phyloP scores from a whole-genome alignment of 2,888 invertebrate species.

The Ophion obscuratus region DNA sequence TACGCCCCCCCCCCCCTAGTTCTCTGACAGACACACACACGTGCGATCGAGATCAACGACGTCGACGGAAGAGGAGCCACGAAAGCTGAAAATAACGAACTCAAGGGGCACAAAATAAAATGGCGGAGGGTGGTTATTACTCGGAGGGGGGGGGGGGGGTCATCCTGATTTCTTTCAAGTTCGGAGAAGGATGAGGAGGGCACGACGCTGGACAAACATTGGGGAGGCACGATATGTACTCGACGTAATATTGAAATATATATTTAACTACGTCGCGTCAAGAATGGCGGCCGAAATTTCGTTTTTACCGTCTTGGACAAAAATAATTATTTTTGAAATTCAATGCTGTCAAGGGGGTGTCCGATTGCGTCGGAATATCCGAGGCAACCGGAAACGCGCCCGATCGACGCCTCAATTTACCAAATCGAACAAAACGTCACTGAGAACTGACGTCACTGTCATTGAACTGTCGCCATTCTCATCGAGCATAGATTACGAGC shows the following conservation, averaged over 20 bases:
- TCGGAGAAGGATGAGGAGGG: slow-evolving; percentile 21
- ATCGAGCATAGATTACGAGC: slow-evolving; percentile 31
- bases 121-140: neutral
- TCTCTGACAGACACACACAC: neutral
- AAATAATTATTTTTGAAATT: neutral
- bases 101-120: slow-evolving; percentile 41
- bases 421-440: neutral
- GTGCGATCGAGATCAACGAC: slow-evolving; percentile 18
- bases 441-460: neutral
- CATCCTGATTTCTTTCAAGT: slow-evolving; percentile 10
- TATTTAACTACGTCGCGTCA: slow-evolving; percentile 28
- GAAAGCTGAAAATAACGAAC: slow-evolving; percentile 60
- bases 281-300: slow-evolving; percentile 30
- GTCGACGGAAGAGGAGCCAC: slow-evolving; percentile 7
- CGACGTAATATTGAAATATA: neutral
- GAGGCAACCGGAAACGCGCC: neutral
- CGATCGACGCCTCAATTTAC: too few relatives aligned
- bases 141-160: too few relatives aligned
- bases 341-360: neutral
- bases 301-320: neutral
- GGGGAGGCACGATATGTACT: neutral
- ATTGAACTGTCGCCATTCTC: slow-evolving; percentile 41
- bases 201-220: slow-evolving; percentile 14
- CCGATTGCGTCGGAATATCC: neutral
- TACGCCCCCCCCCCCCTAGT: neutral